Evolutionary conservation across 2,797 vertebrate genomes (phyloP), one percentile per base, ranked within the genome.

Genomic region (Heterohyrax brucei): DNA sequence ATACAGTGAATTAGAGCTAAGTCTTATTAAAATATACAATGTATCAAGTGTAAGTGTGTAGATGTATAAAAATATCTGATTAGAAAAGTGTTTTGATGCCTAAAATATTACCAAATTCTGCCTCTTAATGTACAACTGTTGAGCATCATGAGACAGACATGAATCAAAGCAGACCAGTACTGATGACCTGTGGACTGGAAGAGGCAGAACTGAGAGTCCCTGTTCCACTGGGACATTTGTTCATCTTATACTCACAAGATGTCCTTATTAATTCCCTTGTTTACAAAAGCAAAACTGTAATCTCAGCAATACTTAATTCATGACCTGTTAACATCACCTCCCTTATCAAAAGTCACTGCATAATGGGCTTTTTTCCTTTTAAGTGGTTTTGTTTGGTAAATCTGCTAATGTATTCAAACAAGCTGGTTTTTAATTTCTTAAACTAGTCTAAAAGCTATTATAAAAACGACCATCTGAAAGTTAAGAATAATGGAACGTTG

Each of bases 391-490:
- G 10, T 33, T 72, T 33, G 16, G 6, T 72, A 72, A 72, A 33
- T 89, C 33, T 48, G 0, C 46, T 89, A 79, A 64, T 79, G 46
- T 88, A 64, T 53, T 22, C 26, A 5, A 84, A 88, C 62, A 89
- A 72, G 4, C 18, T 66, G 7, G 21, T 10, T 44, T 10, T 86
- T 91, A 79, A 91, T 72, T 73, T 66, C 59, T 88, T 44, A 85
- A 89, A 22, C 5, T 62, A 56, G 56, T 82, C 24, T n/a, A 93
- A 82, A 87, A 82, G 18, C 12, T 68, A 56, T 24, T 79, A 26
- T 89, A n/a, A 73, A 73, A 86, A 89, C 82, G 62, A 72, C 22
- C 53, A 53, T 9, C 53, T 85, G 30, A 87, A 93, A 90, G 61
- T 76, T 61, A 79, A 75, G 46, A 77, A 70, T 24, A 91, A 18